Conservation (phyloP, 2,113 vertebrate genomes). For the Pluvialis apricaria region DNA sequence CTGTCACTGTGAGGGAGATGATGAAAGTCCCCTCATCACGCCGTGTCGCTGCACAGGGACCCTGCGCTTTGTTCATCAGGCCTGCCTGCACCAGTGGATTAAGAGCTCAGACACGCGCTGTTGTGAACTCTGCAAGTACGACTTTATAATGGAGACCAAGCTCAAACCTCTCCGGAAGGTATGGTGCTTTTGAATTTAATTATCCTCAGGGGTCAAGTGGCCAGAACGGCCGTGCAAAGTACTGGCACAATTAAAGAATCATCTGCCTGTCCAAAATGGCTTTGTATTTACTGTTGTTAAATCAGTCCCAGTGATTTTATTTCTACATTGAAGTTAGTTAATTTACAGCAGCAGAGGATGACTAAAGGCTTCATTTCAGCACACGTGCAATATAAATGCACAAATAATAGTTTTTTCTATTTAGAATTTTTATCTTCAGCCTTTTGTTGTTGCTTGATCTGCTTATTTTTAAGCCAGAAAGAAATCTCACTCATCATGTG, state of each 20-base stretch:
- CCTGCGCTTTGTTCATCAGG: slow-evolving; percentile 92
- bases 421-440: background rate
- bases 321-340: background rate
- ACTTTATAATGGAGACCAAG: slow-evolving; percentile 97
- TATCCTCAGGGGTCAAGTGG: background rate
- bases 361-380: background rate
- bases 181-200: background rate
- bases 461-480: background rate
- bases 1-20: slow-evolving; percentile 98
- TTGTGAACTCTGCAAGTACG: slow-evolving; percentile 98
- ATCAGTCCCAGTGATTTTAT: background rate
- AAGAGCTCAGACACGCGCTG: slow-evolving; percentile 96
- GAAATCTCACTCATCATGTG: background rate
- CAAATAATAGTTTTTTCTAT: background rate
- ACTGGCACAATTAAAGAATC: background rate
- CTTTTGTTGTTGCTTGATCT: background rate
- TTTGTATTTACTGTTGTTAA: background rate
- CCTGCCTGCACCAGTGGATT: slow-evolving; percentile 98
- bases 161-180: slow-evolving; percentile 96
- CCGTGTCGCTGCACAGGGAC: slow-evolving; percentile 95
- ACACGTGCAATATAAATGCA: background rate
- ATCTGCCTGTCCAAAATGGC: background rate
- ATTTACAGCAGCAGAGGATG: background rate
- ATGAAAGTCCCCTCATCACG: slow-evolving; percentile 91
- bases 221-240: background rate